Percentiles rank a stretch among this genome's conserved stretches.
phyloP scores from a whole-genome alignment of 2,797 vertebrate species.

The Clarias fuscus region DNA sequence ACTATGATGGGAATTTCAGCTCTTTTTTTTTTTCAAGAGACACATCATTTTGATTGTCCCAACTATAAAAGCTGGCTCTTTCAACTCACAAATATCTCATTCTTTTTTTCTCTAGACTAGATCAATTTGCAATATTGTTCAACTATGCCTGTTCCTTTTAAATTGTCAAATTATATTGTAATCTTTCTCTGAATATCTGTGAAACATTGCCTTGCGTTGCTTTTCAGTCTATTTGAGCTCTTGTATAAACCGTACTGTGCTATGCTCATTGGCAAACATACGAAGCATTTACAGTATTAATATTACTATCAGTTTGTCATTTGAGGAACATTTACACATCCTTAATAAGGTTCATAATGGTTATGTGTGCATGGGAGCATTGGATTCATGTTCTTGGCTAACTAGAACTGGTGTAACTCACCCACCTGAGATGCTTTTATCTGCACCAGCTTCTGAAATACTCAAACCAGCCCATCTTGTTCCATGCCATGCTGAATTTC shows the following conservation, averaged over 20 bases:
- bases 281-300: too few species aligned
- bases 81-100: neutral
- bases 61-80: neutral
- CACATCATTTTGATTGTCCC: neutral
- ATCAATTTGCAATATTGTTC: neutral
- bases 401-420: too few species aligned
- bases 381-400: too few species aligned
- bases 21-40: neutral
- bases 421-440: too few species aligned
- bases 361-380: too few species aligned
- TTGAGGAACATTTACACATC: too few species aligned
- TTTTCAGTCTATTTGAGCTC: neutral
- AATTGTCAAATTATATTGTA: neutral
- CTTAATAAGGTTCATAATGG: too few species aligned
- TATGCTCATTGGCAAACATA: neutral
- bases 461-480: too few species aligned
- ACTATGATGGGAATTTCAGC: neutral
- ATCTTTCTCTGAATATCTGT: neutral
- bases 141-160: neutral
- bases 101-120: neutral
- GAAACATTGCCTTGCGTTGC: neutral
- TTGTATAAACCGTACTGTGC: neutral
- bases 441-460: too few species aligned
- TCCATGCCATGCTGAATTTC: too few species aligned
- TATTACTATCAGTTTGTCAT: neutral